phyloP scores from a whole-genome alignment of 2,797 vertebrate species.

The Distichodus sexfasciatus region DNA sequence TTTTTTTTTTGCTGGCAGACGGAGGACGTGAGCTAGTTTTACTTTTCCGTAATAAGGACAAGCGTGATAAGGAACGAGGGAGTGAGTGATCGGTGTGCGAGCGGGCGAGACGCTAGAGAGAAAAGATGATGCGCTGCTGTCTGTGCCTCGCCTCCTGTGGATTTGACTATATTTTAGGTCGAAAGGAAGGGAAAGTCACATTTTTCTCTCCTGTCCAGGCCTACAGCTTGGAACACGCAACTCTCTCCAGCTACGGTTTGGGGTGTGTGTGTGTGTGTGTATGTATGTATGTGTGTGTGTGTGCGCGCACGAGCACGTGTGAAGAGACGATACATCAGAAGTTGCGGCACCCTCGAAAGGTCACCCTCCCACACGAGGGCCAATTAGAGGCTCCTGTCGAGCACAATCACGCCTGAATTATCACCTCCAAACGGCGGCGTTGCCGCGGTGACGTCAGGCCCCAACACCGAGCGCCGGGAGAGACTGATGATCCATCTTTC shows the following conservation, averaged over 20 bases:
- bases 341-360: constrained; percentile 73
- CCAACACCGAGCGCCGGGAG: not conserved
- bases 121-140: no score
- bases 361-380: constrained; percentile 62
- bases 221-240: not conserved
- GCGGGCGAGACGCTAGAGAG: not conserved
- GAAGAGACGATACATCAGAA: constrained; percentile 66
- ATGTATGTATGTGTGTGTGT: not conserved
- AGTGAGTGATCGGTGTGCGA: not conserved
- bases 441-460: constrained; percentile 56
- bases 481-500: constrained; percentile 44
- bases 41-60: constrained; percentile 19
- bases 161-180: no score
- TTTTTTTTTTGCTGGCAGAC: constrained; percentile 14
- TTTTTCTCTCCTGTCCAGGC: not conserved
- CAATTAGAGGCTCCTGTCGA: constrained; percentile 75
- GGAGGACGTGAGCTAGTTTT: constrained; percentile 5
- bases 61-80: not conserved
- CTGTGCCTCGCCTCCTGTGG: no score
- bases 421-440: constrained; percentile 58
- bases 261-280: not conserved
- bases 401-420: constrained; percentile 68
- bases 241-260: not conserved
- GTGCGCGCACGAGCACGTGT: not conserved
- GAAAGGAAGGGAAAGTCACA: not conserved